These are phyloP conservation scores for Gymnoscopelus microlampas DNA, from an alignment of 2,797 vertebrate species.

Conservation along the genomic window DNA sequence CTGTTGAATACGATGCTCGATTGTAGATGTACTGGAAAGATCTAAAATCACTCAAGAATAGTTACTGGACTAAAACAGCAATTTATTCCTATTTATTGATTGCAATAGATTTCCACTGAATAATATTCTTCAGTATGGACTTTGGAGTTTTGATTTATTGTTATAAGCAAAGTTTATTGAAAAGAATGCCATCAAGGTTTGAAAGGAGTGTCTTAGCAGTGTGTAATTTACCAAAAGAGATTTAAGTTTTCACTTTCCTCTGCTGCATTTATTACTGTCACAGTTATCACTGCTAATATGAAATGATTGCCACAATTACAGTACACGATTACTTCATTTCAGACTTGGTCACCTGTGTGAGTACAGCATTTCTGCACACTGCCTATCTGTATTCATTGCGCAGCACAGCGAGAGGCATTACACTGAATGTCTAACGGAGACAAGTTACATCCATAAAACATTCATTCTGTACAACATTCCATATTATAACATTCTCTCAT, in stretches of 20 bases:
- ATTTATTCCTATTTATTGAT: constrained; percentile 24
- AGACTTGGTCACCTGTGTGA: neutral
- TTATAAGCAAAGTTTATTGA: constrained; percentile 24
- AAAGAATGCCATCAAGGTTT: constrained; percentile 7
- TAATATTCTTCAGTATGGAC: constrained; percentile 7
- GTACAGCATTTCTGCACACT: too few species aligned
- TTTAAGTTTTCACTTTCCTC: constrained; percentile 13
- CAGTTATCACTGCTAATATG: neutral
- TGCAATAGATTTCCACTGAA: constrained; percentile 32
- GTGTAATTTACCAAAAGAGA: constrained; percentile 28
- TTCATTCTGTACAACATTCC: too few species aligned
- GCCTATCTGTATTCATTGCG: too few species aligned
- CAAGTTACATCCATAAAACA: too few species aligned
- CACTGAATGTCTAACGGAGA: too few species aligned
- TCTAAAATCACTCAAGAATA: constrained; percentile 42
- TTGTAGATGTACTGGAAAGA: constrained; percentile 31
- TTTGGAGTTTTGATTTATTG: constrained; percentile 54
- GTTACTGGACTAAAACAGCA: constrained; percentile 44
- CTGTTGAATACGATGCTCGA: constrained; percentile 55
- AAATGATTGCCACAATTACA: neutral
- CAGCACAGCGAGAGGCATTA: too few species aligned
- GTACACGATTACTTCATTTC: neutral
- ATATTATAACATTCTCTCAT: too few species aligned
- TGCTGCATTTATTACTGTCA: constrained; percentile 4
- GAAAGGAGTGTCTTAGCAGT: constrained; percentile 17